Evolutionary conservation across 2,113 vertebrate genomes (phyloP).

Genomic region (Pachypanchax playfairii): DNA sequence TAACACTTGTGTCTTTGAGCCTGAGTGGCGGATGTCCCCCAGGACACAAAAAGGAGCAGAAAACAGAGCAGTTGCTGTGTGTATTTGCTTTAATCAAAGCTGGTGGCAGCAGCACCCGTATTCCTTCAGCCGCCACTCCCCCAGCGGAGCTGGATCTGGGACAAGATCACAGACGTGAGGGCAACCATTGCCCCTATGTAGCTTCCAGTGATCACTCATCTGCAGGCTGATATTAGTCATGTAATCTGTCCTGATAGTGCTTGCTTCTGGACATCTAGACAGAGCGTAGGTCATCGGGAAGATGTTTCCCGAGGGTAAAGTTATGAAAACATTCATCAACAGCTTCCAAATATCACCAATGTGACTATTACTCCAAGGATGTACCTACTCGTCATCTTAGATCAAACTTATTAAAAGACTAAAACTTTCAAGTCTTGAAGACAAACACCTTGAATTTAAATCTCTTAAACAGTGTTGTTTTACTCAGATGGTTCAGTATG

Average conservation of each 20-base stretch:
- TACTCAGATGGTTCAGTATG: neutral
- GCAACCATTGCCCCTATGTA: slow-evolving; percentile 48
- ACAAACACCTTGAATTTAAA: slow-evolving; percentile 14
- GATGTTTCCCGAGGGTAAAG: slow-evolving; percentile 47
- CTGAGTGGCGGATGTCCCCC: slow-evolving; percentile 57
- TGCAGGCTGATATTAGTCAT: slow-evolving; percentile 69
- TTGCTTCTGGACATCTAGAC: slow-evolving; percentile 63
- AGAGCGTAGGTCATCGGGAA: slow-evolving; percentile 67
- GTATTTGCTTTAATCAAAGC: slow-evolving; percentile 75
- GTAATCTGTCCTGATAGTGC: slow-evolving; percentile 74
- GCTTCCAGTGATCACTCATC: slow-evolving; percentile 66
- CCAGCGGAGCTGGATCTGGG: slow-evolving; percentile 62
- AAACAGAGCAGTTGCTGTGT: slow-evolving; percentile 67
- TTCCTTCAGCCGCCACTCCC: slow-evolving; percentile 46
- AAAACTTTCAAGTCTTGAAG: slow-evolving; percentile 12
- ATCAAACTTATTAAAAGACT: slow-evolving; percentile 37
- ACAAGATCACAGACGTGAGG: slow-evolving; percentile 57
- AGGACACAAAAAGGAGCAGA: slow-evolving; percentile 50
- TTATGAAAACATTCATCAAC: slow-evolving; percentile 69
- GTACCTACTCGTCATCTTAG: slow-evolving; percentile 25
- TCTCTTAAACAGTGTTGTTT: neutral
- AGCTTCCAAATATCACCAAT: slow-evolving; percentile 46
- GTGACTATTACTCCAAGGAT: slow-evolving; percentile 49
- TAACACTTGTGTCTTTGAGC: slow-evolving; percentile 61
- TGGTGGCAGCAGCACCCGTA: slow-evolving; percentile 52